phyloP scores from a whole-genome alignment of 2,113 vertebrate species.

The human region DNA sequence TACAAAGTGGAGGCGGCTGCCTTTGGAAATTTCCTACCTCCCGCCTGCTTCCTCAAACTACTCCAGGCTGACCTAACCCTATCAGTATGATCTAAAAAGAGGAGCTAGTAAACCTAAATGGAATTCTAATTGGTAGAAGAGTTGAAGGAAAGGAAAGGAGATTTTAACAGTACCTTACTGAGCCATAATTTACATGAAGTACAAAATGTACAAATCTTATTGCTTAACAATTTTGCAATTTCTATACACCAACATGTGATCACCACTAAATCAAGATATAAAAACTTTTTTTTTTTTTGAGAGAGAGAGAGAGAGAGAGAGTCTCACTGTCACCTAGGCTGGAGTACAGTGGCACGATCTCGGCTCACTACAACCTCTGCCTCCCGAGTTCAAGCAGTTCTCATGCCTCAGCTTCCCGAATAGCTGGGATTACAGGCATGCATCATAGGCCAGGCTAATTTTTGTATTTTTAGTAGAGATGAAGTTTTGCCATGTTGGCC shows the following conservation, averaged over 20 bases:
- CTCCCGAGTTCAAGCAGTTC: too few relatives aligned
- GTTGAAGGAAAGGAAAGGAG: background rate
- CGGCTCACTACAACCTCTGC: too few relatives aligned
- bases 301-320: too few relatives aligned
- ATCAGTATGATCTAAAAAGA: background rate
- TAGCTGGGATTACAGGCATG: too few relatives aligned
- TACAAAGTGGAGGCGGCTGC: background rate
- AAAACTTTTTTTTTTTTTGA: background rate
- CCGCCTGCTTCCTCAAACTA: background rate
- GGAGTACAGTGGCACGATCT: too few relatives aligned
- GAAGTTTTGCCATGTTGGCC: too few relatives aligned
- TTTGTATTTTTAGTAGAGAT: too few relatives aligned
- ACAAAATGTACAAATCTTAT: background rate
- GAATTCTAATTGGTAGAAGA: slow-evolving; percentile 21
- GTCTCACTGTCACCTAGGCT: too few relatives aligned
- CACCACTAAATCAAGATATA: background rate
- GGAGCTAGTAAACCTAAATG: background rate
- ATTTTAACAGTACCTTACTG: background rate
- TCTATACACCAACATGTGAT: background rate
- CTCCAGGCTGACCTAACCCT: background rate
- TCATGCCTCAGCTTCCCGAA: too few relatives aligned
- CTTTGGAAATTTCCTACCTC: slow-evolving; percentile 21
- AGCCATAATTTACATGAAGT: slow-evolving; percentile 7
- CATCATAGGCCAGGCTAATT: too few relatives aligned
- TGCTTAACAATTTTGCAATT: background rate